Conservation (phyloP, 1,140 invertebrate species). For the Atta texana region DNA sequence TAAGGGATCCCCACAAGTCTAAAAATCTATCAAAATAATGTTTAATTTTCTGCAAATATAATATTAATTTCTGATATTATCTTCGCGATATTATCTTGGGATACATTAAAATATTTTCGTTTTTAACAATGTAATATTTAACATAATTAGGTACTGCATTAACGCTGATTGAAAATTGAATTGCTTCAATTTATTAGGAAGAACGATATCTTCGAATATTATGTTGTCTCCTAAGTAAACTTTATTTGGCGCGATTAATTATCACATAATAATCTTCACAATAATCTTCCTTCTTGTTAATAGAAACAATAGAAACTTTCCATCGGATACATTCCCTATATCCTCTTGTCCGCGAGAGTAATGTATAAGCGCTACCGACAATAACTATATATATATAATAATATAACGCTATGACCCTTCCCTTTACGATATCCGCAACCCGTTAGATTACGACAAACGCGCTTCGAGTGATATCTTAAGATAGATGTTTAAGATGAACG, state of each 20-base stretch:
- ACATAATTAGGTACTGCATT: constrained; percentile 33
- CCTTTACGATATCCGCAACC: constrained; percentile 71
- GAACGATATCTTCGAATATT: neutral
- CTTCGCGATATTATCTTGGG: neutral
- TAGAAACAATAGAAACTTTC: constrained; percentile 39
- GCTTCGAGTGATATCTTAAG: constrained; percentile 81
- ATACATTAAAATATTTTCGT: neutral
- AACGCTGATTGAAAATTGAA: constrained; percentile 3
- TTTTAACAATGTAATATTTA: constrained; percentile 1
- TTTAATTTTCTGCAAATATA: neutral
- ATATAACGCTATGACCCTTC: constrained; percentile 58
- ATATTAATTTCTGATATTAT: neutral
- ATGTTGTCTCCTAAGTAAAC: neutral
- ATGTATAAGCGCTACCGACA: constrained; percentile 60
- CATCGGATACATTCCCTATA: constrained; percentile 9
- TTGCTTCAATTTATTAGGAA: constrained; percentile 9
- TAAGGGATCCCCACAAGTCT: neutral
- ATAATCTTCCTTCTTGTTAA: constrained; percentile 29
- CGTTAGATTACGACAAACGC: constrained; percentile 72
- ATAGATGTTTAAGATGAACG: constrained; percentile 74
- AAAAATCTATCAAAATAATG: neutral
- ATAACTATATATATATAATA: constrained; percentile 58
- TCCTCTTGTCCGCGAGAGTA: constrained; percentile 26
- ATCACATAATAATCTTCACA: constrained; percentile 13
- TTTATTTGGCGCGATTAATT: constrained; percentile 43